phyloP scores from a whole-genome alignment of 2,113 vertebrate genomes.

The Dryoscopus gambensis region DNA sequence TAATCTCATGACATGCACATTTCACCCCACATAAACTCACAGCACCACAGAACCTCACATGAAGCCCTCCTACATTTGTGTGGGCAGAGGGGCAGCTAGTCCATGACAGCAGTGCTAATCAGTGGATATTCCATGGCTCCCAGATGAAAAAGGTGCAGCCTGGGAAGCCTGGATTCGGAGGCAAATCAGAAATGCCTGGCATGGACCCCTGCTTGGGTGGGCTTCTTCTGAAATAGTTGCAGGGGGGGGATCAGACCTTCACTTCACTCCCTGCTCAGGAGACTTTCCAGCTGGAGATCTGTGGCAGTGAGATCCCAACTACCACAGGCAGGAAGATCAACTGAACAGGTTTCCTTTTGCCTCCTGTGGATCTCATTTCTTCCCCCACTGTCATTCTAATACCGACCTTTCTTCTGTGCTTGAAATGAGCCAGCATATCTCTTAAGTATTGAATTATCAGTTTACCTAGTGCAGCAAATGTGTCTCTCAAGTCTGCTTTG shows the following conservation, averaged over 20 bases:
- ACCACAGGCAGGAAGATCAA: not conserved
- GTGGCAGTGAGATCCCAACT: not conserved
- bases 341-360: not conserved
- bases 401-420: not conserved
- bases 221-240: not conserved
- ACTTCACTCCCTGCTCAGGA: not conserved
- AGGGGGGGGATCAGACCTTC: not conserved
- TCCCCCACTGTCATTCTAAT: not conserved
- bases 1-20: not conserved
- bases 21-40: not conserved
- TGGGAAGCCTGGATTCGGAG: constrained; percentile 8
- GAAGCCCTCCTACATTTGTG: not conserved
- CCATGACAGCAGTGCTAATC: constrained; percentile 27
- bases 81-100: constrained; percentile 28
- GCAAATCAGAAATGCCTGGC: constrained; percentile 51
- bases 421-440: not conserved
- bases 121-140: constrained; percentile 1
- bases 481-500: constrained; percentile 87
- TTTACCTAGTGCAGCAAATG: constrained; percentile 80
- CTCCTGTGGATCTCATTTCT: not conserved
- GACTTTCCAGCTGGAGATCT: not conserved
- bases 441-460: not conserved
- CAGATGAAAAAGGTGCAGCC: constrained; percentile 31
- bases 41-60: not conserved
- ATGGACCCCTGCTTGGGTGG: constrained; percentile 45